Percentiles rank a stretch among this genome's conserved stretches.
Conservation (phyloP, 2,888 invertebrate genomes). For the Cephus pygmeus region DNA sequence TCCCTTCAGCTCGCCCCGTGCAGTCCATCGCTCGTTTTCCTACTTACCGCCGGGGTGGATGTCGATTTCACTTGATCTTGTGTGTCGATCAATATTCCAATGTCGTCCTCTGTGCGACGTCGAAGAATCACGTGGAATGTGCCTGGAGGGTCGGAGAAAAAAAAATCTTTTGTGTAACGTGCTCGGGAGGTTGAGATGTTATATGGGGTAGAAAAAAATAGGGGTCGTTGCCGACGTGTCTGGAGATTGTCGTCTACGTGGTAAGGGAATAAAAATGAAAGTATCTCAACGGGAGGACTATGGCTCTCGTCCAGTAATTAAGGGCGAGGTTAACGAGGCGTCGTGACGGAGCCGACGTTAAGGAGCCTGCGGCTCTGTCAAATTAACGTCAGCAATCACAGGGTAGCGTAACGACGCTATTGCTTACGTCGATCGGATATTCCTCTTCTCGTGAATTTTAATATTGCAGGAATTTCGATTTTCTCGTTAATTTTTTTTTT, state of each 20-base stretch:
- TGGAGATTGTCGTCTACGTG: background rate
- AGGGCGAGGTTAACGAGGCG: background rate
- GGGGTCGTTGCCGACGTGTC: background rate
- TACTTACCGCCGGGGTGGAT: background rate
- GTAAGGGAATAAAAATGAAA: background rate
- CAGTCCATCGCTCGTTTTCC: background rate
- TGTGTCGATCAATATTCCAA: background rate
- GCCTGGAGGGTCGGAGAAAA: background rate
- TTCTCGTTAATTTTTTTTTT: background rate
- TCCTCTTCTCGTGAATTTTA: background rate
- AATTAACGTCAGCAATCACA: background rate
- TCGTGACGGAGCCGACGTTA: background rate
- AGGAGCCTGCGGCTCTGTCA: background rate
- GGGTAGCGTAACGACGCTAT: background rate
- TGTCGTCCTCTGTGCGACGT: background rate
- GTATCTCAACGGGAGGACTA: background rate
- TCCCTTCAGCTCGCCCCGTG: background rate
- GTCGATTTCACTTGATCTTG: background rate
- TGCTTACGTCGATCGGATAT: background rate
- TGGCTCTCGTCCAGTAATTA: background rate
- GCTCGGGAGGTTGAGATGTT: background rate
- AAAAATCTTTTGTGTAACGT: background rate
- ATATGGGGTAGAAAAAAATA: background rate
- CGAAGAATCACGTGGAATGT: background rate
- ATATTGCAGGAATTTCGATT: background rate